Conservation (phyloP, 2,888 invertebrate species). For the Callinectes sapidus region DNA sequence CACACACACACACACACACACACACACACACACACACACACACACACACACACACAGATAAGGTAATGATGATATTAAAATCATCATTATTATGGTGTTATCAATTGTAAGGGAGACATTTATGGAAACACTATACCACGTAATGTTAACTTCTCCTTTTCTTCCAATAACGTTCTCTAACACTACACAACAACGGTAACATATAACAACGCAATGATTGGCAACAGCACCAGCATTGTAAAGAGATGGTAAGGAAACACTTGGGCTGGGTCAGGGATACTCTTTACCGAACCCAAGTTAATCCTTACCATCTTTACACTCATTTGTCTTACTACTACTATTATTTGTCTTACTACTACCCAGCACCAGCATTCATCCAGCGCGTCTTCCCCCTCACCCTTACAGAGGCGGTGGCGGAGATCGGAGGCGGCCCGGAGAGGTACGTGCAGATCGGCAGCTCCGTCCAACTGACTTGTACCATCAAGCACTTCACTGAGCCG, state of each 20-base stretch:
- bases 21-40: too few relatives aligned
- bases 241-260: too few relatives aligned
- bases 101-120: background rate
- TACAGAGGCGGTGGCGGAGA: slow-evolving; percentile 68
- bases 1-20: background rate
- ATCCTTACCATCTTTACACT: too few relatives aligned
- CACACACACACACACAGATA: too few relatives aligned
- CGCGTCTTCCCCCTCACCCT: background rate
- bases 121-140: too few relatives aligned
- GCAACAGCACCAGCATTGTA: background rate
- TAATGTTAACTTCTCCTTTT: too few relatives aligned
- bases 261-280: too few relatives aligned
- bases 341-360: too few relatives aligned
- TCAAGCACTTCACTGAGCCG: slow-evolving; percentile 69
- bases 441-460: slow-evolving; percentile 71
- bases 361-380: background rate
- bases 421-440: slow-evolving; percentile 60
- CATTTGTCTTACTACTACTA: too few relatives aligned
- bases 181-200: background rate
- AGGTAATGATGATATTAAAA: background rate
- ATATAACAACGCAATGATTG: background rate
- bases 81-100: too few relatives aligned
- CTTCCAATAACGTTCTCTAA: too few relatives aligned
- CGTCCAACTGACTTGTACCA: slow-evolving; percentile 66
- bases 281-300: too few relatives aligned